A percentile compares a stretch with the other conserved stretches of the same genome.
Evolutionary conservation across 2,888 invertebrate genomes (phyloP).

Genomic region (Orthosia cruda): DNA sequence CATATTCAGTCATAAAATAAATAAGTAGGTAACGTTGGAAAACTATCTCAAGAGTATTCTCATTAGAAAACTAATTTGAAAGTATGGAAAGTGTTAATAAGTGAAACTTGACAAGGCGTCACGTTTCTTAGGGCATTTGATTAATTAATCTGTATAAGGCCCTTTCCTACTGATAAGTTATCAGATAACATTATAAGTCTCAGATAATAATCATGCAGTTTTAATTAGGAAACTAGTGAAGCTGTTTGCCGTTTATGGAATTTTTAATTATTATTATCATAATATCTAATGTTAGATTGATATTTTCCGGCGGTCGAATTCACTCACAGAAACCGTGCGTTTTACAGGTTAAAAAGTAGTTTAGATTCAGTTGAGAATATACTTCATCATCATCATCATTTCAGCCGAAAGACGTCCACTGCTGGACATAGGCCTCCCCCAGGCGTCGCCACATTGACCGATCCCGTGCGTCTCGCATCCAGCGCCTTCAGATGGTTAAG

Average conservation of each 20-base stretch:
- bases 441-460: too few relatives aligned
- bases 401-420: too few relatives aligned
- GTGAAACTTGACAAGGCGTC: conserved; percentile 31
- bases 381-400: too few relatives aligned
- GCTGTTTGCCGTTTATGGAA: background rate
- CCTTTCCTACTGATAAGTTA: conserved; percentile 33
- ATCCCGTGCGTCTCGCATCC: too few relatives aligned
- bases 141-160: conserved; percentile 30
- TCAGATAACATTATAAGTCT: conserved; percentile 29
- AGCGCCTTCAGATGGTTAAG: too few relatives aligned
- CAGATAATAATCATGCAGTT: conserved; percentile 34
- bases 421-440: too few relatives aligned
- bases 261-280: background rate
- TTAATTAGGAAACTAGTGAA: conserved; percentile 17
- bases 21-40: background rate
- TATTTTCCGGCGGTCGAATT: too few relatives aligned
- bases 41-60: conserved; percentile 7
- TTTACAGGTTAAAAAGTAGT: too few relatives aligned
- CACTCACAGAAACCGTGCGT: too few relatives aligned
- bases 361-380: too few relatives aligned
- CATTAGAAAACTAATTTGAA: conserved; percentile 36
- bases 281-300: too few relatives aligned
- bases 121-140: conserved; percentile 24
- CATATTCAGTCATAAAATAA: conserved; percentile 34
- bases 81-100: conserved; percentile 24